Percentiles rank a stretch among this genome's conserved stretches.
Evolutionary conservation across 1,140 invertebrate genomes (phyloP).

Genomic region (Stenopsyche tienmushanensis): DNA sequence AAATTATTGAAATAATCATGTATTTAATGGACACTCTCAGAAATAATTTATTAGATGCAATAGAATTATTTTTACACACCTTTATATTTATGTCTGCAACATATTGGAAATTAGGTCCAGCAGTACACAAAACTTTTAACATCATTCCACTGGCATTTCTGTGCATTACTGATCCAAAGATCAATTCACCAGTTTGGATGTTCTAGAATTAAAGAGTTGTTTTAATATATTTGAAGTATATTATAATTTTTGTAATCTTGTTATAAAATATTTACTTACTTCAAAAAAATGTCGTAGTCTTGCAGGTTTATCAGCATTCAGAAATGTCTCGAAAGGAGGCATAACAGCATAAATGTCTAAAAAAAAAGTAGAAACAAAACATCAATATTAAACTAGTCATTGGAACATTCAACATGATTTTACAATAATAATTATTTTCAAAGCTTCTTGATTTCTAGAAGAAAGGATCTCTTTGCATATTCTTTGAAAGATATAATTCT

Average conservation of each 20-base stretch:
- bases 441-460: too few relatives aligned
- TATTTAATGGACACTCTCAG: too few relatives aligned
- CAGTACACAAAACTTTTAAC: conserved; percentile 80
- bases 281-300: conserved; percentile 77
- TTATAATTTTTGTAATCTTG: background rate
- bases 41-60: background rate
- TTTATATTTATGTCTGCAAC: conserved; percentile 83
- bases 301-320: conserved; percentile 69
- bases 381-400: too few relatives aligned
- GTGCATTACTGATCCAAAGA: conserved; percentile 76
- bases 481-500: too few relatives aligned
- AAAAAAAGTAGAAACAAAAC: too few relatives aligned
- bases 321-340: conserved; percentile 83
- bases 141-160: conserved; percentile 71
- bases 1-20: conserved; percentile 35
- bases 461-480: too few relatives aligned
- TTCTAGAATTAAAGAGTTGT: conserved; percentile 57
- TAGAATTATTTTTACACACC: conserved; percentile 49
- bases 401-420: background rate
- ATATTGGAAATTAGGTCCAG: conserved; percentile 72
- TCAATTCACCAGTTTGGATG: conserved; percentile 78
- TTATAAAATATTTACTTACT: conserved; percentile 55
- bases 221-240: background rate
- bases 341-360: conserved; percentile 78
- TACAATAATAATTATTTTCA: too few relatives aligned